These are phyloP conservation scores for Octopus bimaculoides DNA, from an alignment of 1,140 invertebrate genomes.

Conservation along the genomic window DNA sequence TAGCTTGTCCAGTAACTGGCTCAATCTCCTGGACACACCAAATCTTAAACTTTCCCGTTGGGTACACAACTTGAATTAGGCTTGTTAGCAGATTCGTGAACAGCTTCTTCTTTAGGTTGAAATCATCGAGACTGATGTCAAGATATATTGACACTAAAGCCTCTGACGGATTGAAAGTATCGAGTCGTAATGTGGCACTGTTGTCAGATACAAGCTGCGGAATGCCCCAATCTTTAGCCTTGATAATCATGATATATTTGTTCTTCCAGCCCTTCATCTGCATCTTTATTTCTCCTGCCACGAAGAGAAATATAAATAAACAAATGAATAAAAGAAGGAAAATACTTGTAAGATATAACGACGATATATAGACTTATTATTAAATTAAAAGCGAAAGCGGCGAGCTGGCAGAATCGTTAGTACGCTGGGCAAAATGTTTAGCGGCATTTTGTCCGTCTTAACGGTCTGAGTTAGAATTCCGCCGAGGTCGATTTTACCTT, in stretches of 20 bases:
- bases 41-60: not conserved
- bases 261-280: constrained; percentile 12
- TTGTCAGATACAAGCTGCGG: constrained; percentile 15
- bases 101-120: not conserved
- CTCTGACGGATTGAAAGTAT: constrained; percentile 29
- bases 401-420: no score
- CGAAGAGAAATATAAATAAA: no score
- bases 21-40: constrained; percentile 5
- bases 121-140: not conserved
- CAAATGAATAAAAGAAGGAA: no score
- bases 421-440: no score
- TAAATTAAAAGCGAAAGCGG: no score
- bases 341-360: no score
- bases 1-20: not conserved
- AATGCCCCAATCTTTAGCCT: constrained; percentile 26
- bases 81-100: not conserved
- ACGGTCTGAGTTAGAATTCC: no score
- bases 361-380: no score
- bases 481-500: no score
- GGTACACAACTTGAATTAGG: not conserved
- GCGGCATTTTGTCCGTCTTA: no score
- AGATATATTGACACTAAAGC: constrained; percentile 24
- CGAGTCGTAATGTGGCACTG: constrained; percentile 29
- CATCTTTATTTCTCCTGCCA: constrained; percentile 23
- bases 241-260: constrained; percentile 25